Evolutionary conservation across 2,797 vertebrate species (phyloP).

Genomic region (Chiroxiphia lanceolata): DNA sequence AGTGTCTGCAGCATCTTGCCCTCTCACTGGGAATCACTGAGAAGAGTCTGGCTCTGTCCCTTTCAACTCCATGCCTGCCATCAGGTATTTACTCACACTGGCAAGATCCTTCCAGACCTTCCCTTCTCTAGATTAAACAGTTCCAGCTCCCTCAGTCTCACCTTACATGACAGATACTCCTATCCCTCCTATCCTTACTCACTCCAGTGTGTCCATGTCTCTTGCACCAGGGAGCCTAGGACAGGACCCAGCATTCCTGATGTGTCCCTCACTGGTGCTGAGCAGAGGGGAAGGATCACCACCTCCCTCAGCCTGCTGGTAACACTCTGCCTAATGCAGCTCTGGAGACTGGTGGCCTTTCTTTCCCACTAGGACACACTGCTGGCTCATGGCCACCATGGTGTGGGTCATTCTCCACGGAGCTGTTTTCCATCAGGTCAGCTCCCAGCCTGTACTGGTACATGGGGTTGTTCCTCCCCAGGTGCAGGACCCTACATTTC

Average conservation of each 20-base stretch:
- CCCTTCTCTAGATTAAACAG: background rate
- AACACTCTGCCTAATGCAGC: background rate
- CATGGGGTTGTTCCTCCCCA: background rate
- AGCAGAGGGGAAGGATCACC: background rate
- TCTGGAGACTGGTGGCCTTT: background rate
- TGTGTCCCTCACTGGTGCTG: background rate
- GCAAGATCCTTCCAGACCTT: background rate
- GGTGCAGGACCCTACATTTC: background rate
- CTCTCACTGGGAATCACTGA: background rate
- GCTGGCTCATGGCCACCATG: background rate
- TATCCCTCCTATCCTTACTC: background rate
- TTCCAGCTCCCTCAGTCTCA: background rate
- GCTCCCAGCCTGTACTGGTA: background rate
- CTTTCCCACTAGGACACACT: background rate
- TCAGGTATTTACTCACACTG: background rate
- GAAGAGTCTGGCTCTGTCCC: background rate
- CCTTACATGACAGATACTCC: accelerated
- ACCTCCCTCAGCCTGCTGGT: background rate
- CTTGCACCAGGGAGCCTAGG: background rate
- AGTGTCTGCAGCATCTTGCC: too few relatives aligned
- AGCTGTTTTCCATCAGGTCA: background rate
- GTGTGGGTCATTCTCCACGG: background rate
- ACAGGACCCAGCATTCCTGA: background rate
- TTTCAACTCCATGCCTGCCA: background rate
- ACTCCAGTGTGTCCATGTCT: background rate